These are phyloP conservation scores for Sthenelais limicola DNA, from an alignment of 2,888 invertebrate species.

Conservation along the genomic window DNA sequence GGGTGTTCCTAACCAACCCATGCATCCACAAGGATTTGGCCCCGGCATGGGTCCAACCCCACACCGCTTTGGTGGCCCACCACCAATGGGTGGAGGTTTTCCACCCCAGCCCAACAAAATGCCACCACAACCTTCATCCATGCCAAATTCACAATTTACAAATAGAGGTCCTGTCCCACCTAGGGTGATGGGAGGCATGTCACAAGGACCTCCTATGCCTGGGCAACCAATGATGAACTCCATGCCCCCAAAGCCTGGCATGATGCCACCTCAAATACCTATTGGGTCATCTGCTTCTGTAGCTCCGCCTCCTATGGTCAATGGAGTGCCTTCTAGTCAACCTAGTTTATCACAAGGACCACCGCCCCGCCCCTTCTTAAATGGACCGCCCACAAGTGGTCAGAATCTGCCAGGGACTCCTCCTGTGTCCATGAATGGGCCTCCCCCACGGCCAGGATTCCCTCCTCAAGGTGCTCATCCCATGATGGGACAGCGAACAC, in stretches of 20 bases:
- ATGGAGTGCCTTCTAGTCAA: conserved; percentile 32
- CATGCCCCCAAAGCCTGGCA: conserved; percentile 24
- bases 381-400: background rate
- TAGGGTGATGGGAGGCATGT: conserved; percentile 5
- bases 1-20: background rate
- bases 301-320: conserved; percentile 32
- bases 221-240: conserved; percentile 13
- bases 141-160: background rate
- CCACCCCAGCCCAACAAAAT: background rate
- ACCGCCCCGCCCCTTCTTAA: conserved; percentile 5
- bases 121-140: background rate
- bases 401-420: background rate
- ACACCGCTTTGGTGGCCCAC: background rate
- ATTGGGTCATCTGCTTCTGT: background rate
- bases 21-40: background rate
- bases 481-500: conserved; percentile 1
- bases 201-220: background rate
- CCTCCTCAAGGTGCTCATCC: conserved; percentile 2
- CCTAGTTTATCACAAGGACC: background rate
- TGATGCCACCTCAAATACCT: conserved; percentile 23
- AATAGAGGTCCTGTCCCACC: conserved; percentile 1
- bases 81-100: background rate
- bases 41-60: conserved; percentile 24
- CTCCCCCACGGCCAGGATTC: conserved; percentile 21
- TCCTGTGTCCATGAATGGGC: conserved; percentile 26